Evolutionary conservation across 2,797 vertebrate species (phyloP), one percentile per base, ranked within the genome.

Genomic region (Anableps anableps): DNA sequence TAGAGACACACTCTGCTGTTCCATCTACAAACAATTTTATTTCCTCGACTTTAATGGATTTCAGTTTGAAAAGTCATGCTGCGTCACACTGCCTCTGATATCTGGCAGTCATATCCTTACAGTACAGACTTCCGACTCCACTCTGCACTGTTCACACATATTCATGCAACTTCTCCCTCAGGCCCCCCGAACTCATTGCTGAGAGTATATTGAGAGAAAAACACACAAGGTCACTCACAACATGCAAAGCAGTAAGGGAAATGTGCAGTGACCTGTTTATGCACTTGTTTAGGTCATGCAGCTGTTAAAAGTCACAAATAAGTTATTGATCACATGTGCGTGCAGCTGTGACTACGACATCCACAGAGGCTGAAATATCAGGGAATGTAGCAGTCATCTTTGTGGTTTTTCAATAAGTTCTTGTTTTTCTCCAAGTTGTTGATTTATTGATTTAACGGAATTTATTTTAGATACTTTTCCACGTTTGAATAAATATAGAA

Each of bases 11-110:
- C 75, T 36, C 43, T 50, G 47, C 70, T 78, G 76, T 85, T 74
- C 73, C 72, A 83, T 88, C 83, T 88, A 83, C 70, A 48, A 36
- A 89, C 41, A 1, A 84, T 86, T 89, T 85, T 85, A 75, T 91
- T 83, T 90, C 78, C 75, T 60, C 17, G 17, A 81, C 16, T 3
- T 87, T 76, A 85, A 88, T 85, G 75, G 80, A 79, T 81, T 83
- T 86, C 19, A 79, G 51, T 86, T 88, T 81, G 82, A 78, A 36
- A 80, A 87, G 80, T 91, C 88, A 91, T 86, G 86, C 83, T 89
- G 85, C 29, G 74, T 90, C 88, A 88, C 80, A 51, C 58, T 66
- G 41, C 53, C 43, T 75, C 38, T 29, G 4, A 38, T 17, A 51
- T 53, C 45, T 43, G 1, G 43, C 74, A 51, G 45, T 29, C 36